These are phyloP conservation scores for Lophotis ruficrista DNA, from an alignment of 2,113 vertebrate species.

Conservation along the genomic window DNA sequence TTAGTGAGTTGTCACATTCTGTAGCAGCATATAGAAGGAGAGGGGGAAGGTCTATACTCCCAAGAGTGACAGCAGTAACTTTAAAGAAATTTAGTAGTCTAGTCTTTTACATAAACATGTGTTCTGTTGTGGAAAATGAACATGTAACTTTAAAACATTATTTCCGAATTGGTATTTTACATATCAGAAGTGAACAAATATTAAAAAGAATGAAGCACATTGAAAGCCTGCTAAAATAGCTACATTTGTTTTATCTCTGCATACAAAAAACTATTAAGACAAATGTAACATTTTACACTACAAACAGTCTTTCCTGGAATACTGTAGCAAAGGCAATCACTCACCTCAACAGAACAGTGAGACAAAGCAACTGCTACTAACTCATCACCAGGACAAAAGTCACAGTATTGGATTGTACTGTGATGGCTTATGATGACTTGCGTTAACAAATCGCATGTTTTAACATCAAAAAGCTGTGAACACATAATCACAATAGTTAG, in stretches of 20 bases:
- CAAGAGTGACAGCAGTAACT: background rate
- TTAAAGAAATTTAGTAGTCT: background rate
- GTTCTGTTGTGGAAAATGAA: background rate
- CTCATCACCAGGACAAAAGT: constrained; percentile 85
- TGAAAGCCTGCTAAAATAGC: background rate
- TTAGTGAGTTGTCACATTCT: background rate
- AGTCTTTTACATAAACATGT: background rate
- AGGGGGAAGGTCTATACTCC: background rate
- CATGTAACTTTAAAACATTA: background rate
- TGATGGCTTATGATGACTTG: constrained; percentile 82
- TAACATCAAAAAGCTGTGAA: constrained; percentile 86
- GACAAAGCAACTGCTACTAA: constrained; percentile 90
- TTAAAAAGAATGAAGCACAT: background rate
- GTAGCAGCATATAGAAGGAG: background rate
- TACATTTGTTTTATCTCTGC: background rate
- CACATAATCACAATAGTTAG: background rate
- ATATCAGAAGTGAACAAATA: background rate
- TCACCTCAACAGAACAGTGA: constrained; percentile 93
- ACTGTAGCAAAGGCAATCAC: background rate
- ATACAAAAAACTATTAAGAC: background rate
- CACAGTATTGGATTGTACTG: constrained; percentile 89
- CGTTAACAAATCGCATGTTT: constrained; percentile 75
- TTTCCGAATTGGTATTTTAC: background rate
- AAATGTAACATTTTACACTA: background rate
- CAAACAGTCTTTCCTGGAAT: background rate